Evolutionary conservation across 2,797 vertebrate species (phyloP).

Genomic region (Mastacembelus armatus): DNA sequence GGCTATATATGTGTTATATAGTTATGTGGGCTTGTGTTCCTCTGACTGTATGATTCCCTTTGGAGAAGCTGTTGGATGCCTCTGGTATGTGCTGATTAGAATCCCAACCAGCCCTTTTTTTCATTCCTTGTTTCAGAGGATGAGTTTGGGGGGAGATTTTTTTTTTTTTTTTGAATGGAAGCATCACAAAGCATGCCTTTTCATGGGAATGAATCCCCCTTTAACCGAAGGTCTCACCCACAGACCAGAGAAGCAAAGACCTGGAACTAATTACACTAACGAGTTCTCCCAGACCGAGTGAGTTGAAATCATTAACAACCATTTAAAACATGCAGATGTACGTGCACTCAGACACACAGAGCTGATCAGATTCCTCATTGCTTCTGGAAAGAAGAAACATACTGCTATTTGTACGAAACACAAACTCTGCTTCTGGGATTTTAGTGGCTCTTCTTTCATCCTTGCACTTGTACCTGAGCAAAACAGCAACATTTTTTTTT

Average conservation of each 20-base stretch:
- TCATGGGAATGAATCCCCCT: conserved; percentile 78
- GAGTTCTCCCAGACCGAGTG: conserved; percentile 76
- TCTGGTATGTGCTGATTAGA: conserved; percentile 79
- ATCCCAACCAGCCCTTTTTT: conserved; percentile 81
- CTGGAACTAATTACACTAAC: conserved; percentile 86
- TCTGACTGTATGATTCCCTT: conserved; percentile 48
- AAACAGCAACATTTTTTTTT: conserved; percentile 3
- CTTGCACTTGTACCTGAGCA: background rate
- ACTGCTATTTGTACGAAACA: conserved; percentile 1
- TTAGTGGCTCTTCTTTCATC: background rate
- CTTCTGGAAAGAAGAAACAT: conserved; percentile 7
- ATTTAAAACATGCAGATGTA: conserved; percentile 51
- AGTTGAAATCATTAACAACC: conserved; percentile 71
- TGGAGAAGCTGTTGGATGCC: conserved; percentile 60
- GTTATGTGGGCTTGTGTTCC: conserved; percentile 23
- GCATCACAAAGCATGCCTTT: conserved; percentile 79
- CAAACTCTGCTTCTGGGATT: conserved; percentile 23
- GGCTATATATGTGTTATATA: too few relatives aligned
- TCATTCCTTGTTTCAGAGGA: conserved; percentile 67
- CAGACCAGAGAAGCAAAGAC: conserved; percentile 73
- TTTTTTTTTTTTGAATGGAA: conserved; percentile 73
- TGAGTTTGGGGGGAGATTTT: background rate
- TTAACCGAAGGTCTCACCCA: conserved; percentile 75
- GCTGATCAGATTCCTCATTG: background rate
- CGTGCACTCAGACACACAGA: conserved; percentile 36